phyloP scores from a whole-genome alignment of 2,888 invertebrate genomes.

The Cremastinae sp. region DNA sequence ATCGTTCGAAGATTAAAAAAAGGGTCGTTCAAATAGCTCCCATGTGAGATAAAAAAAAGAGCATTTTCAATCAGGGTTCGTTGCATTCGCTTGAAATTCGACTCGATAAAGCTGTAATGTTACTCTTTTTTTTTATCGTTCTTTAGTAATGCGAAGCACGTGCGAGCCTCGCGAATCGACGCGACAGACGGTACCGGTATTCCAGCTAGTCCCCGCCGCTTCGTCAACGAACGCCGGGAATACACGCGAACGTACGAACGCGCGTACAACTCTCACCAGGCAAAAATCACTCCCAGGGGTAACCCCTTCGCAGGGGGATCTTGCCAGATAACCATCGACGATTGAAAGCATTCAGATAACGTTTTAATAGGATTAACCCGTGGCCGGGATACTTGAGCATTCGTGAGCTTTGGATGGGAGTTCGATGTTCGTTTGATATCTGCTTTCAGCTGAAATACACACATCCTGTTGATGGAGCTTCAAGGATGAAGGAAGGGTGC shows the following conservation, averaged over 20 bases:
- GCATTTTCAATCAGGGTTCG: too few species aligned
- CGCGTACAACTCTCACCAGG: constrained; percentile 24
- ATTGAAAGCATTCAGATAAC: constrained; percentile 62
- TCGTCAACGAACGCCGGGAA: constrained; percentile 47
- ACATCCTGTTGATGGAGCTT: neutral
- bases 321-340: constrained; percentile 61
- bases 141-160: too few species aligned
- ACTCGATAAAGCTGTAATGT: too few species aligned
- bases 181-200: neutral
- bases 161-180: too few species aligned
- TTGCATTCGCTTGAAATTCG: too few species aligned
- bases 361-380: constrained; percentile 66
- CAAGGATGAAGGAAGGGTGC: neutral
- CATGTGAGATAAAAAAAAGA: too few species aligned
- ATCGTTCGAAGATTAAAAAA: too few species aligned
- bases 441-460: constrained; percentile 1
- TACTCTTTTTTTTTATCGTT: too few species aligned
- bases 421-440: constrained; percentile 44
- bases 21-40: too few species aligned
- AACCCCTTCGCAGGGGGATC: constrained; percentile 45
- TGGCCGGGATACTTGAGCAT: constrained; percentile 53
- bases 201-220: constrained; percentile 39
- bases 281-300: constrained; percentile 39
- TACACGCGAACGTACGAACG: constrained; percentile 33
- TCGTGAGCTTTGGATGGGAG: constrained; percentile 46